phyloP scores from a whole-genome alignment of 2,888 invertebrate genomes.

The Drosophila kanekoi region DNA sequence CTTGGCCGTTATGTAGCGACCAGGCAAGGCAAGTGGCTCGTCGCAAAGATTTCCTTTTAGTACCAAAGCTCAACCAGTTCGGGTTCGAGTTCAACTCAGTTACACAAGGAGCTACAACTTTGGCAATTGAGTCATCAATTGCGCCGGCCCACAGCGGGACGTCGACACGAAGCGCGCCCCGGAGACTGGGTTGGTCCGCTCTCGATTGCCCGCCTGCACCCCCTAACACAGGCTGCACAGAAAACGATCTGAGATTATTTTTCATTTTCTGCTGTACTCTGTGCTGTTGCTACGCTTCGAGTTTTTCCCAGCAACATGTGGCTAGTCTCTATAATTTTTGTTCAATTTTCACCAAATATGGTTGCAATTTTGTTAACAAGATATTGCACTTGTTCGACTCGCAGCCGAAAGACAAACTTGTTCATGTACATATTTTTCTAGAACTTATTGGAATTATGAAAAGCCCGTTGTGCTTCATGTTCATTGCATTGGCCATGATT shows the following conservation, averaged over 20 bases:
- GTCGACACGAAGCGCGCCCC: slow-evolving; percentile 40
- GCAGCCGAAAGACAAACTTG: slow-evolving; percentile 20
- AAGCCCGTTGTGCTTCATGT: slow-evolving; percentile 57
- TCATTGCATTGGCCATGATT: slow-evolving; percentile 62
- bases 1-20: slow-evolving; percentile 65
- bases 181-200: slow-evolving; percentile 41
- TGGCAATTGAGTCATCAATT: slow-evolving; percentile 73
- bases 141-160: slow-evolving; percentile 34
- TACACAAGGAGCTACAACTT: slow-evolving; percentile 57
- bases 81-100: slow-evolving; percentile 50
- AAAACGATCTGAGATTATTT: slow-evolving; percentile 31
- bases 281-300: slow-evolving; percentile 7
- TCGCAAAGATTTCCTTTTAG: slow-evolving; percentile 74
- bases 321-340: slow-evolving; percentile 37
- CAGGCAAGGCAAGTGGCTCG: slow-evolving; percentile 74
- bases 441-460: slow-evolving; percentile 69
- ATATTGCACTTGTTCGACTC: slow-evolving; percentile 63
- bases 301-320: slow-evolving; percentile 2
- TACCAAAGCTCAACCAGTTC: slow-evolving; percentile 61
- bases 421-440: slow-evolving; percentile 17
- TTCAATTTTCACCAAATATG: slow-evolving; percentile 82
- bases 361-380: slow-evolving; percentile 78
- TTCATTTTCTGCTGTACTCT: slow-evolving; percentile 43
- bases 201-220: background rate
- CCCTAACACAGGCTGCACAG: background rate